These are phyloP conservation scores for Sebastes umbrosus DNA, from an alignment of 2,797 vertebrate species.

Conservation along the genomic window DNA sequence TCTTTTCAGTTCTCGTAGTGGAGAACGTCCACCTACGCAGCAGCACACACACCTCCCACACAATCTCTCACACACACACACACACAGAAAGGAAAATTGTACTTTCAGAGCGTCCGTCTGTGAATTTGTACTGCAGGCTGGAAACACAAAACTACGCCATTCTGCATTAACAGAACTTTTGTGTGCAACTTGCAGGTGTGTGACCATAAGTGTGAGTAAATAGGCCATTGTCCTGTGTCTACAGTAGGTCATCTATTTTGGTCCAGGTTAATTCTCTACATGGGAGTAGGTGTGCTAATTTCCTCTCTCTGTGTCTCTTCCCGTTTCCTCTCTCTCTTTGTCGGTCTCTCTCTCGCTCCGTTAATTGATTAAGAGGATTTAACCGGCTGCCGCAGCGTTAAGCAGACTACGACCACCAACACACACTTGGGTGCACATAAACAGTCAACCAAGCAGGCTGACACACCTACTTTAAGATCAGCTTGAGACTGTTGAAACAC, in stretches of 20 bases:
- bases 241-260: slow-evolving; percentile 69
- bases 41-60: slow-evolving; percentile 49
- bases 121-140: slow-evolving; percentile 19
- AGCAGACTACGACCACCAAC: slow-evolving; percentile 42
- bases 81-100: slow-evolving; percentile 17
- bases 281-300: slow-evolving; percentile 70
- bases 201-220: slow-evolving; percentile 39
- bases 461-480: slow-evolving; percentile 23
- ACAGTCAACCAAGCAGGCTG: slow-evolving; percentile 4
- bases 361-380: slow-evolving; percentile 76
- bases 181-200: slow-evolving; percentile 40
- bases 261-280: slow-evolving; percentile 70
- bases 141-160: background rate
- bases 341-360: slow-evolving; percentile 11
- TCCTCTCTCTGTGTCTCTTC: slow-evolving; percentile 30
- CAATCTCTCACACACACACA: slow-evolving; percentile 26
- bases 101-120: slow-evolving; percentile 45
- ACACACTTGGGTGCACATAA: slow-evolving; percentile 3
- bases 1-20: slow-evolving; percentile 49
- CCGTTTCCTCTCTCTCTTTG: background rate
- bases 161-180: background rate
- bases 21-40: slow-evolving; percentile 60
- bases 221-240: slow-evolving; percentile 63
- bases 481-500: background rate
- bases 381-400: slow-evolving; percentile 50